These are phyloP conservation scores for Macroglossus sobrinus DNA, from an alignment of 2,113 vertebrate genomes.

Conservation along the genomic window DNA sequence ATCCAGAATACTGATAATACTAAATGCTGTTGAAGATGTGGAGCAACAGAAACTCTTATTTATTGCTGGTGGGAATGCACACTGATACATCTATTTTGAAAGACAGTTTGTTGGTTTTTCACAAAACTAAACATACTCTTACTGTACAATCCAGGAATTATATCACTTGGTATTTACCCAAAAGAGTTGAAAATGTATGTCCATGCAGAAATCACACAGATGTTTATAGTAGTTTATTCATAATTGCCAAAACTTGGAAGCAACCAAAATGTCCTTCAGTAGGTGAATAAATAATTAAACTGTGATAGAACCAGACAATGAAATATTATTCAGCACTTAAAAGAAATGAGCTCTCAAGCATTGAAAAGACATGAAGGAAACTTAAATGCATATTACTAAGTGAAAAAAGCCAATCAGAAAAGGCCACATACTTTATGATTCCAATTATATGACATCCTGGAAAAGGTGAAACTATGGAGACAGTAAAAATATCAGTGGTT, in stretches of 20 bases:
- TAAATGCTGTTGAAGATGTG: neutral
- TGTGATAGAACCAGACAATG: neutral
- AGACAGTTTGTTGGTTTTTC: neutral
- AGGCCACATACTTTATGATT: neutral
- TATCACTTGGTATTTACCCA: neutral
- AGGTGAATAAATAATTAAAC: neutral
- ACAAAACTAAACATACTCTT: neutral
- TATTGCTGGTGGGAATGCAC: neutral
- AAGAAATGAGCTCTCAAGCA: neutral
- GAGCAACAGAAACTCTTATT: neutral
- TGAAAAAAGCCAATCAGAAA: constrained; percentile 16
- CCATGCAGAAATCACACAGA: neutral
- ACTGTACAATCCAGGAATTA: neutral
- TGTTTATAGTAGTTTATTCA: constrained; percentile 11
- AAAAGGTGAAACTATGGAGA: constrained; percentile 7
- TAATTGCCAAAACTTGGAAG: neutral
- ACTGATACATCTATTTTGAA: neutral
- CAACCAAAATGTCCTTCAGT: neutral
- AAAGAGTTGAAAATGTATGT: neutral
- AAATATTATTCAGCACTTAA: neutral
- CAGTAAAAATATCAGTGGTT: neutral
- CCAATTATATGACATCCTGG: neutral
- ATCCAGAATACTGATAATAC: neutral
- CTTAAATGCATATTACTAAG: neutral
- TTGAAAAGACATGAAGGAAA: neutral